Conservation (phyloP, 2,888 invertebrate species). For the Junonia oenone region DNA sequence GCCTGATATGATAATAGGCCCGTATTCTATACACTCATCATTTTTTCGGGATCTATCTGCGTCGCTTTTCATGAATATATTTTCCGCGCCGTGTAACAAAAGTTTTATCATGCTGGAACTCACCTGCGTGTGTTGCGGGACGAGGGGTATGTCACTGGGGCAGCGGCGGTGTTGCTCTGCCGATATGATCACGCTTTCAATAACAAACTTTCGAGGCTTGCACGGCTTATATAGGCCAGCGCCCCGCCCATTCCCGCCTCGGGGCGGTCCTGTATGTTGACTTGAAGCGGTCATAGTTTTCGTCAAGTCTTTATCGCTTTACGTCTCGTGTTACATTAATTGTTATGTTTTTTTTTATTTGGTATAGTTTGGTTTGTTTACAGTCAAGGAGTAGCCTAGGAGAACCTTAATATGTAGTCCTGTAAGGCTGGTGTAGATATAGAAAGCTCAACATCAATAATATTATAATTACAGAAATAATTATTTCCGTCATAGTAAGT, state of each 20-base stretch:
- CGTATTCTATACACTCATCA: not conserved
- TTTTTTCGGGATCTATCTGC: not conserved
- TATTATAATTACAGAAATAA: too few relatives aligned
- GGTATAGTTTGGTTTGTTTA: too few relatives aligned
- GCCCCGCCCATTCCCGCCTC: conserved; percentile 68
- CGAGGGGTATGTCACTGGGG: conserved; percentile 34
- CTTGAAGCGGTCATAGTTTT: conserved; percentile 37
- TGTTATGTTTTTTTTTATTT: not conserved
- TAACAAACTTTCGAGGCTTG: conserved; percentile 64
- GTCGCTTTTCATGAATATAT: conserved; percentile 28
- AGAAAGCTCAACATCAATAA: too few relatives aligned
- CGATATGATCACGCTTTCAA: conserved; percentile 66
- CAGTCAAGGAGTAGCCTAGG: too few relatives aligned
- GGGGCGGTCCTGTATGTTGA: conserved; percentile 53
- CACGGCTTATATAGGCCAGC: conserved; percentile 65
- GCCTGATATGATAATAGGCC: not conserved
- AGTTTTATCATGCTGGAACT: conserved; percentile 34
- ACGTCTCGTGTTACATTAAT: not conserved
- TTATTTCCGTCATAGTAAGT: too few relatives aligned
- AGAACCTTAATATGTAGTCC: too few relatives aligned
- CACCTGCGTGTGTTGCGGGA: conserved; percentile 34
- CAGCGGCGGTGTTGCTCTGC: conserved; percentile 46
- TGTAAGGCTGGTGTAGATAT: not conserved
- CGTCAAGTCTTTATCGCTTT: conserved; percentile 25
- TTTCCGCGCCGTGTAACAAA: conserved; percentile 28